Evolutionary conservation across 2,113 vertebrate genomes (phyloP).

Genomic region (Gila orcuttii): DNA sequence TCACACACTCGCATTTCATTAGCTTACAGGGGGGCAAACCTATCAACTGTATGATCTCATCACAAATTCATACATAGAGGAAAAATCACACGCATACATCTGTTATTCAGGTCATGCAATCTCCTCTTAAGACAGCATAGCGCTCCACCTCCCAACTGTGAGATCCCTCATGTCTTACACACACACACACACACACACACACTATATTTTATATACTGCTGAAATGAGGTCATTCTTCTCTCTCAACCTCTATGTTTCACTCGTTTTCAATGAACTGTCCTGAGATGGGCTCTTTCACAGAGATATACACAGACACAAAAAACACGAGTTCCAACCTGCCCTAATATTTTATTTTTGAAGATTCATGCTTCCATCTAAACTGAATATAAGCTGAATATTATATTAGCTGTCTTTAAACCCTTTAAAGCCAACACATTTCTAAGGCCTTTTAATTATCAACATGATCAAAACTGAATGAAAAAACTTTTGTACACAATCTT

Average conservation of each 20-base stretch:
- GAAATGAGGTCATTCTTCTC: conserved; percentile 52
- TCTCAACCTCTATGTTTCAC: conserved; percentile 28
- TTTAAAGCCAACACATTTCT: not conserved
- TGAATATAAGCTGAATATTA: too few relatives aligned
- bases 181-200: conserved; percentile 42
- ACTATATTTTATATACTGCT: conserved; percentile 39
- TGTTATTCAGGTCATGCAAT: conserved; percentile 47
- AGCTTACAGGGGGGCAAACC: conserved; percentile 29
- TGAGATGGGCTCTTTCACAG: not conserved
- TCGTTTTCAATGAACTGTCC: conserved; percentile 13
- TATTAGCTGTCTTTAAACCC: not conserved
- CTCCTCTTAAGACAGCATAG: conserved; percentile 42
- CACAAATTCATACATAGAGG: conserved; percentile 25
- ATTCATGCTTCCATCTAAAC: not conserved
- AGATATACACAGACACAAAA: not conserved
- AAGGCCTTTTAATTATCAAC: not conserved
- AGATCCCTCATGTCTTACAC: conserved; percentile 25
- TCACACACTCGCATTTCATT: conserved; percentile 13
- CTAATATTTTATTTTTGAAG: not conserved
- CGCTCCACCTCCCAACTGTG: conserved; percentile 1
- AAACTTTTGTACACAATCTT: too few relatives aligned
- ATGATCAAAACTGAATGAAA: too few relatives aligned
- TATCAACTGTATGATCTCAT: conserved; percentile 48
- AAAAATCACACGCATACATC: conserved; percentile 26
- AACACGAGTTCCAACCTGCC: not conserved